Percentiles rank a stretch among this genome's conserved stretches.
These are phyloP conservation scores for Bombyx mandarina DNA, from an alignment of 1,140 invertebrate genomes.

Conservation along the genomic window DNA sequence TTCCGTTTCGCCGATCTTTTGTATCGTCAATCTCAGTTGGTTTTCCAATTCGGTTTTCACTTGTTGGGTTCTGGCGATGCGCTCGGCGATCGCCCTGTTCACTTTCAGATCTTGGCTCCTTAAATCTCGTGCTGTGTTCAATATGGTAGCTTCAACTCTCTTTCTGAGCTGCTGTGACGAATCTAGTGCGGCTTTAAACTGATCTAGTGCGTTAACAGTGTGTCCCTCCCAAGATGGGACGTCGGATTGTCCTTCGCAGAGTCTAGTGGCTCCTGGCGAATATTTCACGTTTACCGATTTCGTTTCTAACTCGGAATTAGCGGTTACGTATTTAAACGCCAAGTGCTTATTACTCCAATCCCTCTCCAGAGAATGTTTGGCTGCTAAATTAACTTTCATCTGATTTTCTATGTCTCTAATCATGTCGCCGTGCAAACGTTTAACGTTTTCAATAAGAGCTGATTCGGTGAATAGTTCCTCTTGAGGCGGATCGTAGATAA, in stretches of 20 bases:
- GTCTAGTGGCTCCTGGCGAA: slow-evolving; percentile 78
- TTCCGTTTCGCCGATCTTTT: slow-evolving; percentile 78
- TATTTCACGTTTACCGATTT: slow-evolving; percentile 76
- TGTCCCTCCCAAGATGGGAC: slow-evolving; percentile 79
- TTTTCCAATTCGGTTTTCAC: slow-evolving; percentile 75
- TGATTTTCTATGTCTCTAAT: slow-evolving; percentile 80
- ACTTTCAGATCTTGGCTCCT: slow-evolving; percentile 79
- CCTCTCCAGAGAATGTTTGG: slow-evolving; percentile 81
- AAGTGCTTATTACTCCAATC: slow-evolving; percentile 91
- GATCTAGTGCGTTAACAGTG: slow-evolving; percentile 73
- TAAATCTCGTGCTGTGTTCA: slow-evolving; percentile 77
- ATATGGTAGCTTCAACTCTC: slow-evolving; percentile 73
- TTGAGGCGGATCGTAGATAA: slow-evolving; percentile 85
- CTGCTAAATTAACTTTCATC: slow-evolving; percentile 78
- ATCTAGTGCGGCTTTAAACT: slow-evolving; percentile 71
- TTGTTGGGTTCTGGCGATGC: slow-evolving; percentile 77
- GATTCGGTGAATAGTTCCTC: slow-evolving; percentile 81
- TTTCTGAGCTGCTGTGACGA: slow-evolving; percentile 72
- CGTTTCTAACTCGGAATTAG: slow-evolving; percentile 74
- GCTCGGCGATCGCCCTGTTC: slow-evolving; percentile 74
- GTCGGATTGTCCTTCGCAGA: slow-evolving; percentile 79
- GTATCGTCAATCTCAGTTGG: slow-evolving; percentile 69
- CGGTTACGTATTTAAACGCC: slow-evolving; percentile 80
- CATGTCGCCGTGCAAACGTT: slow-evolving; percentile 57
- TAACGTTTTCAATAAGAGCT: slow-evolving; percentile 76